phyloP scores from a whole-genome alignment of 2,888 invertebrate species.

The Orchesella flavescens region DNA sequence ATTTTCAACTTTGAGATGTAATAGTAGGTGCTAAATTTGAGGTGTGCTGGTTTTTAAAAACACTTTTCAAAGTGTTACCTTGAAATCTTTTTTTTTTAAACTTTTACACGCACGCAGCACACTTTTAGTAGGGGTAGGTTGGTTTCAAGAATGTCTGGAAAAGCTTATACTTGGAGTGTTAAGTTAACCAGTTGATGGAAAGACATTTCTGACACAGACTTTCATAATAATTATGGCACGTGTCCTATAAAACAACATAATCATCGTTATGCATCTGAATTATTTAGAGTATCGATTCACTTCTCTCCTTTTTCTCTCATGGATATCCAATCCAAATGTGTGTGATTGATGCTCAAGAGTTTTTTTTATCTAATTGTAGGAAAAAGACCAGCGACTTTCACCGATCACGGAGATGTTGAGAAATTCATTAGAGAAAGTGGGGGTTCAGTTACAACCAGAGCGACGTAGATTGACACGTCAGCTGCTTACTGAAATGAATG shows the following conservation, averaged over 20 bases:
- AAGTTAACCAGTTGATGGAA: neutral
- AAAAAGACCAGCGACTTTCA: slow-evolving; percentile 67
- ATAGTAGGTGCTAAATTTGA: no score
- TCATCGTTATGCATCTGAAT: neutral
- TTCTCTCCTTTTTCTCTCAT: neutral
- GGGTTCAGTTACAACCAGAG: slow-evolving; percentile 87
- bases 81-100: no score
- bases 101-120: no score
- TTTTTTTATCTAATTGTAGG: slow-evolving; percentile 40
- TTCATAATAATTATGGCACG: no score
- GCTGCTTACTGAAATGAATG: slow-evolving; percentile 92
- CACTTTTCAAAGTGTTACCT: no score
- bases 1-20: no score
- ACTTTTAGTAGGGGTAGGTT: no score
- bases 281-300: slow-evolving; percentile 34
- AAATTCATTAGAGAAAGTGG: slow-evolving; percentile 82
- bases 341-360: neutral
- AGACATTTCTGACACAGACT: neutral
- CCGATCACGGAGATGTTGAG: slow-evolving; percentile 91
- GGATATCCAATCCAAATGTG: neutral
- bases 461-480: slow-evolving; percentile 88
- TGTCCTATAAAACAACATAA: no score
- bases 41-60: no score
- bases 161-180: no score
- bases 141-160: no score